Conservation (phyloP, 2,888 invertebrate species). For the Leptura quadrifasciata region DNA sequence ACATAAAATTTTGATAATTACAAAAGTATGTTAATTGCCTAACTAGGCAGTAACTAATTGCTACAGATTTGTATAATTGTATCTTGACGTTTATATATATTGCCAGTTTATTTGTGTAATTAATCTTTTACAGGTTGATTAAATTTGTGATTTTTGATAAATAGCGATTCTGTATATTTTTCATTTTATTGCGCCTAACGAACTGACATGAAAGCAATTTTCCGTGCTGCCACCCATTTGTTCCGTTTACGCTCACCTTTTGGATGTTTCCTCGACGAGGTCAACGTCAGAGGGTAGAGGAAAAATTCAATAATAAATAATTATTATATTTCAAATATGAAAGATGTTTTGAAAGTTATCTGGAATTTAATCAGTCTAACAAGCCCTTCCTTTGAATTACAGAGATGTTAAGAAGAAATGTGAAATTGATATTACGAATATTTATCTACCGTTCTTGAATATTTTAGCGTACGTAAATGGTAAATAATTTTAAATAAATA, state of each 20-base stretch:
- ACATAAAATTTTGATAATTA: not conserved
- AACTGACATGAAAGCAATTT: not conserved
- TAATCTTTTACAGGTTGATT: not conserved
- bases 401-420: too few species aligned
- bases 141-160: not conserved
- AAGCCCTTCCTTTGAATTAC: too few species aligned
- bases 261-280: not conserved
- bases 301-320: not conserved
- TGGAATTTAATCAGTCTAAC: too few species aligned
- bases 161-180: not conserved
- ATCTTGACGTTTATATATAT: not conserved
- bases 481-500: too few species aligned
- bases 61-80: not conserved
- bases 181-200: not conserved
- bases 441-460: too few species aligned
- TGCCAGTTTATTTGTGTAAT: not conserved
- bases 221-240: not conserved
- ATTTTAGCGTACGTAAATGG: too few species aligned
- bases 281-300: not conserved
- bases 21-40: not conserved
- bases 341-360: not conserved
- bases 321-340: not conserved
- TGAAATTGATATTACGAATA: too few species aligned
- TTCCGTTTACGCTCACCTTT: not conserved
- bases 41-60: not conserved